phyloP scores from a whole-genome alignment of 2,797 vertebrate genomes.

The Discoglossus pictus region DNA sequence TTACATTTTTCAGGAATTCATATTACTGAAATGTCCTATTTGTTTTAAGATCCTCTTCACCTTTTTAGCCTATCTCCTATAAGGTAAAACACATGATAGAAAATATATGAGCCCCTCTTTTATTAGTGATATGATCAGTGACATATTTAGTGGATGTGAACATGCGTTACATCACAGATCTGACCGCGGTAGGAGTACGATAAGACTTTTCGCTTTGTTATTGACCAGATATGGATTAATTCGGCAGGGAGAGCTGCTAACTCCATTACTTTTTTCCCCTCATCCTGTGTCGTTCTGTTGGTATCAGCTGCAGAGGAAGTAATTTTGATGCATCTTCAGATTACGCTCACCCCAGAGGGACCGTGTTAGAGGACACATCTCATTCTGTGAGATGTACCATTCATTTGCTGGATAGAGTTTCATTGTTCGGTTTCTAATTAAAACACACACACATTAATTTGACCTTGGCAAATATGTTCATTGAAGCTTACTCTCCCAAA shows the following conservation, averaged over 20 bases:
- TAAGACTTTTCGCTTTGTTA: conserved; percentile 1
- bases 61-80: too few species aligned
- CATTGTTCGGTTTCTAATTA: conserved; percentile 18
- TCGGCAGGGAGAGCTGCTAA: conserved; percentile 40
- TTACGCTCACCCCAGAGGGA: conserved; percentile 1
- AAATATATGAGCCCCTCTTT: too few species aligned
- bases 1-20: too few species aligned
- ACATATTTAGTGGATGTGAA: too few species aligned
- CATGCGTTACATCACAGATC: conserved; percentile 23
- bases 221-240: conserved; percentile 42
- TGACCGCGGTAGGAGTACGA: conserved; percentile 22
- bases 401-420: conserved; percentile 11
- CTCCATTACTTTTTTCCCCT: conserved; percentile 30
- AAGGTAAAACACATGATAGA: too few species aligned
- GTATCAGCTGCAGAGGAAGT: conserved; percentile 24
- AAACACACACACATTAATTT: conserved; percentile 9
- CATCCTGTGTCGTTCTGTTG: conserved; percentile 21
- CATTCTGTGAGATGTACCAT: conserved; percentile 9
- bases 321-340: neutral
- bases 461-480: neutral
- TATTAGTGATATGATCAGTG: too few species aligned
- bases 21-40: too few species aligned
- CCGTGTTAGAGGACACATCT: conserved; percentile 8
- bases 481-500: neutral
- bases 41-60: too few species aligned